These are phyloP conservation scores for Listronotus bonariensis DNA, from an alignment of 1,140 invertebrate genomes.

Conservation along the genomic window DNA sequence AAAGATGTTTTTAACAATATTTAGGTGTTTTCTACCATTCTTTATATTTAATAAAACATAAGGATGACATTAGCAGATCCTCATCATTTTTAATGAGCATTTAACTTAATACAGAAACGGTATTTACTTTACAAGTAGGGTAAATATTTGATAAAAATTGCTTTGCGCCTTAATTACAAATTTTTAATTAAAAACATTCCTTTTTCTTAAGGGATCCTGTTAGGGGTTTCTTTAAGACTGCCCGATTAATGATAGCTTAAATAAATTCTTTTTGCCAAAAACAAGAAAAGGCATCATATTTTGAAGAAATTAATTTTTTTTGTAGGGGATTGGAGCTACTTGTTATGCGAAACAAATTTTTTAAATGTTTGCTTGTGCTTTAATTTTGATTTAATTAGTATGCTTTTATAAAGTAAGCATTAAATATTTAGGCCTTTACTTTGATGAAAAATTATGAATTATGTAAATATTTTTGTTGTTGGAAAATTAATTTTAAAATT, in stretches of 20 bases:
- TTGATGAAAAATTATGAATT: no score
- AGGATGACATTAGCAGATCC: conserved; percentile 20
- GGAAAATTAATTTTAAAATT: no score
- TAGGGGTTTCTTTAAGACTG: conserved; percentile 14
- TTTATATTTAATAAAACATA: conserved; percentile 5
- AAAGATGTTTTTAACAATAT: no score
- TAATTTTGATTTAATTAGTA: conserved; percentile 17
- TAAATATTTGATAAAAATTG: conserved; percentile 39
- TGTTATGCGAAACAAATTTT: conserved; percentile 13
- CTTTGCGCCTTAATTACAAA: conserved; percentile 33
- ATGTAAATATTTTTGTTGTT: no score
- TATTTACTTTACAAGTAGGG: conserved; percentile 32
- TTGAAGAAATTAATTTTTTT: conserved; percentile 5
- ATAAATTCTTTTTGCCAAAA: conserved; percentile 25
- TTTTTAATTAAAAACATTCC: conserved; percentile 38
- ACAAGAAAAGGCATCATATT: conserved; percentile 16
- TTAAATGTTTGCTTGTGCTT: conserved; percentile 13
- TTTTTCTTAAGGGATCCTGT: conserved; percentile 12
- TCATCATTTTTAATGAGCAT: conserved; percentile 30
- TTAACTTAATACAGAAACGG: conserved; percentile 22
- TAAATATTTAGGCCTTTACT: conserved; percentile 7
- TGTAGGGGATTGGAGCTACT: neutral
- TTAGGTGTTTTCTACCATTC: no score
- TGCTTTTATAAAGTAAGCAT: conserved; percentile 6
- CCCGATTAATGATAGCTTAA: conserved; percentile 17